These are phyloP conservation scores for Ectobius pallidus DNA, from an alignment of 2,888 invertebrate genomes.

Conservation along the genomic window DNA sequence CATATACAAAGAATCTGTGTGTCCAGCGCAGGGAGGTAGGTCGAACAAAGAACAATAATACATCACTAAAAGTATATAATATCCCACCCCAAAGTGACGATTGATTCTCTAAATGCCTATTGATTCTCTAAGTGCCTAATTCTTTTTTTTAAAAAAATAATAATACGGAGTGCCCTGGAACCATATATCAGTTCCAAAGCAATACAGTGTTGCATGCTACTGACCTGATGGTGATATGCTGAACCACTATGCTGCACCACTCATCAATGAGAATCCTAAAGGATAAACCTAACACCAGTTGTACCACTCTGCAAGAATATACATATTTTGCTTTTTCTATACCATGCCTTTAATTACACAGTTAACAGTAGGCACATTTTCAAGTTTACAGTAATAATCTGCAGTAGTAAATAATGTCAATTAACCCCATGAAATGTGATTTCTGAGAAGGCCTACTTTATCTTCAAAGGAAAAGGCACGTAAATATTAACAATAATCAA, in stretches of 20 bases:
- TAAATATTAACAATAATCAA: too few relatives aligned
- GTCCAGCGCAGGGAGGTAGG: background rate
- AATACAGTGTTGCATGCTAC: background rate
- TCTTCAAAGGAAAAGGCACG: too few relatives aligned
- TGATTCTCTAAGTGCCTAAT: background rate
- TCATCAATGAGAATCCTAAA: background rate
- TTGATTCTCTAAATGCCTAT: background rate
- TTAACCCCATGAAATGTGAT: too few relatives aligned
- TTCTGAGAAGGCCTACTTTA: too few relatives aligned
- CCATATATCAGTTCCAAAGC: background rate
- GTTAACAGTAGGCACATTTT: too few relatives aligned
- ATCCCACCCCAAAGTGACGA: background rate
- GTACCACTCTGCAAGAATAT: background rate
- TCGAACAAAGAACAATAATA: background rate
- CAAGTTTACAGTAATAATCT: too few relatives aligned
- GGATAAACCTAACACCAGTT: background rate
- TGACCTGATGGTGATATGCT: constrained; percentile 9
- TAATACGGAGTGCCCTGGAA: background rate
- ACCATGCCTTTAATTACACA: too few relatives aligned
- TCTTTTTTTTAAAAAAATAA: constrained; percentile 9
- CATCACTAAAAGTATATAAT: background rate
- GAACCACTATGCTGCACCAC: background rate
- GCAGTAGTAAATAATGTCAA: too few relatives aligned
- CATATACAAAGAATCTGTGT: background rate
- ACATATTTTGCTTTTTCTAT: too few relatives aligned